A percentile compares a stretch with the other conserved stretches of the same genome.
These are phyloP conservation scores for Montipora cactus DNA, from an alignment of 64 coral and sea anemone species.

Conservation along the genomic window DNA sequence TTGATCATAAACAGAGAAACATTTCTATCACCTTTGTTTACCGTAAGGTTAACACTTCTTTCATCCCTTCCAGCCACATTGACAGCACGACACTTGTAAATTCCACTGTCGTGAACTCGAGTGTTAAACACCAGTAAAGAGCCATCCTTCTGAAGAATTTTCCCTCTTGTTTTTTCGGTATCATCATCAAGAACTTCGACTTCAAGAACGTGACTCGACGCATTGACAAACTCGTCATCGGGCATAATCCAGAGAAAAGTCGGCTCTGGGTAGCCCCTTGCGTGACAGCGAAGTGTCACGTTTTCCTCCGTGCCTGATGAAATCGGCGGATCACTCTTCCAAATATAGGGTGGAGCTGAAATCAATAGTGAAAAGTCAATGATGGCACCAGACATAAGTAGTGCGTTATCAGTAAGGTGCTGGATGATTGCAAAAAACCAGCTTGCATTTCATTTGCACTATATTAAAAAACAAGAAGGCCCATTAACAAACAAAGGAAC, in stretches of 20 bases:
- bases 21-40: conserved; percentile 61
- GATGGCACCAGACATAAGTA: too few species aligned
- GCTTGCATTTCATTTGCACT: too few species aligned
- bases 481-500: too few species aligned
- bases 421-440: too few species aligned
- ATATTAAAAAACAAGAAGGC: too few species aligned
- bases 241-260: conserved; percentile 40
- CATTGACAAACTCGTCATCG: background rate
- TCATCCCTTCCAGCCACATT: conserved; percentile 52
- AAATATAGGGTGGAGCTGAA: conserved; percentile 33
- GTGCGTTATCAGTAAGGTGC: too few species aligned
- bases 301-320: conserved; percentile 12
- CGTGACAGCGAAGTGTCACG: conserved; percentile 50
- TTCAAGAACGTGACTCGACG: background rate
- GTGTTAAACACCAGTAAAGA: conserved; percentile 62
- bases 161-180: background rate
- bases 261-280: conserved; percentile 39
- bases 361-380: background rate
- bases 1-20: too few species aligned
- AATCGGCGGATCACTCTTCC: background rate
- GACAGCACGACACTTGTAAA: conserved; percentile 68
- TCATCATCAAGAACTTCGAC: conserved; percentile 30
- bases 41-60: conserved; percentile 36
- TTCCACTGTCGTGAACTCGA: conserved; percentile 51
- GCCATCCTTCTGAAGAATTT: conserved; percentile 43